These are phyloP conservation scores for Schizothorax lantsangensis DNA, from an alignment of 2,797 vertebrate species.

Conservation along the genomic window DNA sequence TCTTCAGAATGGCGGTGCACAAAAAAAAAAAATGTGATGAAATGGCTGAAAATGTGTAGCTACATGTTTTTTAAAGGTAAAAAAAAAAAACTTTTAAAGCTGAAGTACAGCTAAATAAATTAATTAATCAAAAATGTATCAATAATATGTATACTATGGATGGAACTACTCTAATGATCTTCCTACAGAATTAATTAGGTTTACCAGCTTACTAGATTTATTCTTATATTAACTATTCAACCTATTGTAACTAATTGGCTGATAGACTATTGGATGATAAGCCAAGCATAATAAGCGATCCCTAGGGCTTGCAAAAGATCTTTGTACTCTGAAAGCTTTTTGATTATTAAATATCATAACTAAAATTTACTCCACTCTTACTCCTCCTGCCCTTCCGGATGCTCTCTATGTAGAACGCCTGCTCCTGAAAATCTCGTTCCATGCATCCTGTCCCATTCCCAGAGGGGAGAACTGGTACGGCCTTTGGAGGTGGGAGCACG, in stretches of 20 bases:
- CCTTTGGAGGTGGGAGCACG: conserved; percentile 42
- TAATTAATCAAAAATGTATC: neutral
- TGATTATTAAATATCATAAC: neutral
- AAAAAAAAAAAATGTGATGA: neutral
- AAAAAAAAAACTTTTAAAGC: neutral
- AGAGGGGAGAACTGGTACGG: conserved; percentile 40
- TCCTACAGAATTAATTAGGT: neutral
- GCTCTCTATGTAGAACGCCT: neutral
- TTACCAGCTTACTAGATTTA: neutral
- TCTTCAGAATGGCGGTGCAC: neutral
- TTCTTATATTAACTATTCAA: neutral
- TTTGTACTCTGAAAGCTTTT: neutral
- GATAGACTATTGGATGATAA: neutral
- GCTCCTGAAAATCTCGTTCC: conserved; percentile 11
- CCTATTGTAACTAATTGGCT: neutral
- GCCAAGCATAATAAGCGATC: neutral
- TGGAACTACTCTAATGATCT: neutral
- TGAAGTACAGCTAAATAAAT: neutral
- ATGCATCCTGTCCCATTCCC: conserved; percentile 9
- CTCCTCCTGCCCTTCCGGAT: conserved; percentile 4
- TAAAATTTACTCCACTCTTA: neutral
- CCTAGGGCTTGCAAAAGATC: neutral
- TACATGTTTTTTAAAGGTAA: neutral
- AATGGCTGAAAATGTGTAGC: neutral
- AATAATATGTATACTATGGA: neutral